A percentile compares a stretch with the other conserved stretches of the same genome.
phyloP scores from a whole-genome alignment of 2,797 vertebrate species.

The Amblyraja radiata region DNA sequence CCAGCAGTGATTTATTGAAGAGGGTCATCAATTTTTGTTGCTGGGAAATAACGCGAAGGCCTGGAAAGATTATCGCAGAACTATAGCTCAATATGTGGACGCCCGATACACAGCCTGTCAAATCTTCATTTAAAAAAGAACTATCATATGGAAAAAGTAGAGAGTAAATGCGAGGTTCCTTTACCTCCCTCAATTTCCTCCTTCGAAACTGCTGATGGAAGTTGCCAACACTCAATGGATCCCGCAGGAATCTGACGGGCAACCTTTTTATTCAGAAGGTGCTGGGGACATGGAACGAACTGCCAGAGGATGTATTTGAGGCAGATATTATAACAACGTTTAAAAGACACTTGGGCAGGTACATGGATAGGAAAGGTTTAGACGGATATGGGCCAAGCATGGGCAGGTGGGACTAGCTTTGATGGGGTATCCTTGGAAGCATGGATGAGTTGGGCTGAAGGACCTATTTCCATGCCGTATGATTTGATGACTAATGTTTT shows the following conservation, averaged over 20 bases:
- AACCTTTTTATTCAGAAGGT: no score
- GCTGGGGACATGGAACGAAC: no score
- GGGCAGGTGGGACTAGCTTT: no score
- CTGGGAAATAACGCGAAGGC: not conserved
- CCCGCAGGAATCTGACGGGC: no score
- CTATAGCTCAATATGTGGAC: constrained; percentile 6
- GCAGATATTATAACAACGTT: no score
- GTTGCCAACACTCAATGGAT: not conserved
- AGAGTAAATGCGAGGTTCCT: not conserved
- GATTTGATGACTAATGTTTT: not conserved
- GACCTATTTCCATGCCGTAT: no score
- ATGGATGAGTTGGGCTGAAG: no score
- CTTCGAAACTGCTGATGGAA: not conserved
- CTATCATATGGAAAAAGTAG: not conserved
- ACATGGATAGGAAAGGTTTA: no score
- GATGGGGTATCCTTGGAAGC: no score
- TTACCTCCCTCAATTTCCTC: not conserved
- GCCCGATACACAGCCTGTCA: not conserved
- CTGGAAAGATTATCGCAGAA: constrained; percentile 18
- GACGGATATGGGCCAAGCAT: no score
- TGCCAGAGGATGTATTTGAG: no score
- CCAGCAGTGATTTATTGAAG: constrained; percentile 51
- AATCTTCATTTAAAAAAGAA: not conserved
- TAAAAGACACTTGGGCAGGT: no score
- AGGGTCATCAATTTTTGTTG: constrained; percentile 39